Percentiles rank a stretch among this genome's conserved stretches.
phyloP scores from a whole-genome alignment of 2,797 vertebrate species.

The Holocentrus rufus region DNA sequence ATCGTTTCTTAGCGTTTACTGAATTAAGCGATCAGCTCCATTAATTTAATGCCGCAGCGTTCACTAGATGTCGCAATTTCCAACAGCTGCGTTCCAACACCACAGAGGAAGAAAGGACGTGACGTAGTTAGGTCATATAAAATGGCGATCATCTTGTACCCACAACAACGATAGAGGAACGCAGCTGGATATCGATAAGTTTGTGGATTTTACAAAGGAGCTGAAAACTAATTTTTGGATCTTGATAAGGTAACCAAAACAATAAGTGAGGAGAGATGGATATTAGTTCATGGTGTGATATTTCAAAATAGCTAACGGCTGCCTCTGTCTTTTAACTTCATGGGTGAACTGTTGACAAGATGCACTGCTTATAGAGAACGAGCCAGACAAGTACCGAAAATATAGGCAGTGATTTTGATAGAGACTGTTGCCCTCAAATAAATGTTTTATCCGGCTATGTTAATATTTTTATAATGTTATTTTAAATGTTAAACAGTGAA shows the following conservation, averaged over 20 bases:
- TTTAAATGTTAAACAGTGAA: not conserved
- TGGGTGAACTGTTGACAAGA: not conserved
- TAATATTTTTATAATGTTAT: not conserved
- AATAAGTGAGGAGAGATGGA: not conserved
- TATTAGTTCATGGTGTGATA: not conserved
- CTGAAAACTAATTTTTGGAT: not conserved
- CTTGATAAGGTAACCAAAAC: slow-evolving; percentile 27
- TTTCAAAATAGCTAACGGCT: not conserved
- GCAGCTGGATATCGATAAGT: rapidly evolving
- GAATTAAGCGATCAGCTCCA: no score
- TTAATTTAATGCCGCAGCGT: not conserved
- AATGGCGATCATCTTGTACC: slow-evolving; percentile 62
- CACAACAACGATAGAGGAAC: slow-evolving; percentile 52
- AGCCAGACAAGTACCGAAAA: no score
- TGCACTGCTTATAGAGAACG: no score
- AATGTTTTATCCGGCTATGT: no score
- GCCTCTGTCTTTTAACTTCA: not conserved
- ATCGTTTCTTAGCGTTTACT: no score
- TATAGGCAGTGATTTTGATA: no score
- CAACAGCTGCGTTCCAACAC: not conserved
- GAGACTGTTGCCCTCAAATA: no score
- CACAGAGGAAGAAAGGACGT: slow-evolving; percentile 35
- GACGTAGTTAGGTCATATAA: slow-evolving; percentile 49
- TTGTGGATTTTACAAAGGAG: not conserved
- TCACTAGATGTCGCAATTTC: slow-evolving; percentile 42